Percentiles rank a stretch among this genome's conserved stretches.
phyloP scores from a whole-genome alignment of 2,888 invertebrate species.

The Agrochola litura region DNA sequence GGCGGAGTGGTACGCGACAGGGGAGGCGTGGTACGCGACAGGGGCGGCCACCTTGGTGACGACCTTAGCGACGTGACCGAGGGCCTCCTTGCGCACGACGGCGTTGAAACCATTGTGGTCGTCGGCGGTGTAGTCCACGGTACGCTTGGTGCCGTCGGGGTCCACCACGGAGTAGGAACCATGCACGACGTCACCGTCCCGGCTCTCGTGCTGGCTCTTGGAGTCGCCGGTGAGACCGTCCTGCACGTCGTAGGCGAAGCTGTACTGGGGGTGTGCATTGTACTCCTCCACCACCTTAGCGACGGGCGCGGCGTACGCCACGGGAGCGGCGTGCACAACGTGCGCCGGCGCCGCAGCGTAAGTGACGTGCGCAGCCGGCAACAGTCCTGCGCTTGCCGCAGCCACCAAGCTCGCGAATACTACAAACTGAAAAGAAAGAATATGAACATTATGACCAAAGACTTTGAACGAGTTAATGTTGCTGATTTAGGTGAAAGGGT shows the following conservation, averaged over 20 bases:
- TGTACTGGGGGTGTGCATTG: conserved; percentile 79
- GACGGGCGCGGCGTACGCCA: conserved; percentile 55
- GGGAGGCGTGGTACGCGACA: conserved; percentile 58
- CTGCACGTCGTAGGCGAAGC: conserved; percentile 87
- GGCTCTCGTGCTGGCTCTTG: conserved; percentile 86
- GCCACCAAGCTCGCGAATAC: conserved; percentile 72
- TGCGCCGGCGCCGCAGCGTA: conserved; percentile 35
- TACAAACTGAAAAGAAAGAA: conserved; percentile 67
- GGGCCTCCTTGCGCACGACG: conserved; percentile 84
- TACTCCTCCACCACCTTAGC: conserved; percentile 76
- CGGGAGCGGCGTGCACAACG: conserved; percentile 23
- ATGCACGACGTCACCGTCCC: conserved; percentile 86
- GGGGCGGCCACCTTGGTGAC: conserved; percentile 65
- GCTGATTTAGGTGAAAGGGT: background rate
- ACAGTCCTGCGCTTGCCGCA: conserved; percentile 69
- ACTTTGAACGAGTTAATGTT: background rate
- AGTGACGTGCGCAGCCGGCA: conserved; percentile 46
- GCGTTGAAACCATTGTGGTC: conserved; percentile 88
- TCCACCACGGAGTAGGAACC: conserved; percentile 88
- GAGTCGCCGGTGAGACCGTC: conserved; percentile 83
- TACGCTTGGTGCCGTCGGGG: conserved; percentile 87
- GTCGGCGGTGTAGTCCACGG: conserved; percentile 88
- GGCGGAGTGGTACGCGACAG: conserved; percentile 58
- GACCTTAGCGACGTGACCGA: conserved; percentile 78
- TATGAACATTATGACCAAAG: background rate